Evolutionary conservation across 2,888 invertebrate genomes (phyloP).

Genomic region (Cerastoderma edule): DNA sequence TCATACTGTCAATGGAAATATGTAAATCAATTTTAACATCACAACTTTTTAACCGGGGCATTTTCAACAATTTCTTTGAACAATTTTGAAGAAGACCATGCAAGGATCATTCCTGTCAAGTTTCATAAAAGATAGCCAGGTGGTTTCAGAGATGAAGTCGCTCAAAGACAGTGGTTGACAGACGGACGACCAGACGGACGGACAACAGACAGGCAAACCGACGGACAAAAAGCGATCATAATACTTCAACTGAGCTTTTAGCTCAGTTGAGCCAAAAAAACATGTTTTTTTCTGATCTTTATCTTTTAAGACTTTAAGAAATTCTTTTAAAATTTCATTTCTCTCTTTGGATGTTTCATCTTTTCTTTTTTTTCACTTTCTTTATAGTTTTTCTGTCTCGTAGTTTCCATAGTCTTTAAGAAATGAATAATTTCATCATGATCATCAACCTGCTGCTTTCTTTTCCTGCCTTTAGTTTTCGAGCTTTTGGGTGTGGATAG

Average conservation of each 20-base stretch:
- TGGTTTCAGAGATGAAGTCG: no score
- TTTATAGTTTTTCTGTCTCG: neutral
- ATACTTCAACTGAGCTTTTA: no score
- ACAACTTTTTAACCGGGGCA: neutral
- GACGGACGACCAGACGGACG: no score
- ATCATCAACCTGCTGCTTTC: neutral
- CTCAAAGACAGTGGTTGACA: no score
- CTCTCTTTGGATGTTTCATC: neutral
- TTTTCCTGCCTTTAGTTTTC: no score
- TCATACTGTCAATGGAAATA: neutral
- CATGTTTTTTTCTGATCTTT: neutral
- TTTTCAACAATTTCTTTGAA: neutral
- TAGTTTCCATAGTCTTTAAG: neutral
- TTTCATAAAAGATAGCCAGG: no score
- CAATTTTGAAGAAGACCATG: no score
- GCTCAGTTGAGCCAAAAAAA: neutral
- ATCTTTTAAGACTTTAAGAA: neutral
- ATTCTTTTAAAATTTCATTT: conserved; percentile 9
- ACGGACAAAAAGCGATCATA: no score
- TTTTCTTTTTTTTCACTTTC: conserved; percentile 8
- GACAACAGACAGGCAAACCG: no score
- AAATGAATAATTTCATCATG: conserved; percentile 2
- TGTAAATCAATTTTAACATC: neutral
- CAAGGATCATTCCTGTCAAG: no score
- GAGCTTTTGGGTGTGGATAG: no score